Evolutionary conservation across 2,113 vertebrate genomes (phyloP).

Genomic region (Cheirogaleus medius): DNA sequence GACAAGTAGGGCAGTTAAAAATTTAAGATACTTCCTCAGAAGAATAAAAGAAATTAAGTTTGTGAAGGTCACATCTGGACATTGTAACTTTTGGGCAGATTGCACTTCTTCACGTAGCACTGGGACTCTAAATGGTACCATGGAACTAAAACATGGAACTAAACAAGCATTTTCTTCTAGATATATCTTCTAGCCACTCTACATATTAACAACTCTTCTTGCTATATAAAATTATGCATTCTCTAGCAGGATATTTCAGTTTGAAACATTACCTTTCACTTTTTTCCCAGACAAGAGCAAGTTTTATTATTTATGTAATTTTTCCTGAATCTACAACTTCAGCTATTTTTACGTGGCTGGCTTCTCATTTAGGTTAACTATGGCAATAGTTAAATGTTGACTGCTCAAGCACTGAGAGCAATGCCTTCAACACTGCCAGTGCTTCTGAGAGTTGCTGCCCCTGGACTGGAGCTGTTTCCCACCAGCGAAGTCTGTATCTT

Average conservation of each 20-base stretch:
- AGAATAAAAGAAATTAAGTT: slow-evolving; percentile 62
- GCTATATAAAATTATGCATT: neutral
- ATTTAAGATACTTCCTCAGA: slow-evolving; percentile 40
- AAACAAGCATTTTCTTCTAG: neutral
- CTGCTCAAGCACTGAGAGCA: fast-evolving
- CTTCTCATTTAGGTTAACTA: neutral
- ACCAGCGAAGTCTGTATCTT: neutral
- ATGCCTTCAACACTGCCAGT: neutral
- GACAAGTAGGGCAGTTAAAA: slow-evolving; percentile 34
- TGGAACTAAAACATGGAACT: neutral
- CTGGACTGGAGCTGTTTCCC: neutral
- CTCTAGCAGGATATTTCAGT: neutral
- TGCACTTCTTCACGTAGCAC: neutral
- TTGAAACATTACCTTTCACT: slow-evolving; percentile 25
- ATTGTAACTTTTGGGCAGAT: neutral
- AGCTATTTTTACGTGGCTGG: neutral
- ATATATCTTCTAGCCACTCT: slow-evolving; percentile 22
- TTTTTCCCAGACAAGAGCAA: neutral
- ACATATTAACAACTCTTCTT: neutral
- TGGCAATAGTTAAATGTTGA: neutral
- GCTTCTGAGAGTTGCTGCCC: neutral
- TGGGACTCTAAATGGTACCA: neutral
- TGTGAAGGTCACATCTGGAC: slow-evolving; percentile 62
- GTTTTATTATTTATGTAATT: neutral
- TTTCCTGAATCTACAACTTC: neutral